Base-by-base conservation (phyloP, 2,888 invertebrate genomes). In the Dynastes grantii region DNA sequence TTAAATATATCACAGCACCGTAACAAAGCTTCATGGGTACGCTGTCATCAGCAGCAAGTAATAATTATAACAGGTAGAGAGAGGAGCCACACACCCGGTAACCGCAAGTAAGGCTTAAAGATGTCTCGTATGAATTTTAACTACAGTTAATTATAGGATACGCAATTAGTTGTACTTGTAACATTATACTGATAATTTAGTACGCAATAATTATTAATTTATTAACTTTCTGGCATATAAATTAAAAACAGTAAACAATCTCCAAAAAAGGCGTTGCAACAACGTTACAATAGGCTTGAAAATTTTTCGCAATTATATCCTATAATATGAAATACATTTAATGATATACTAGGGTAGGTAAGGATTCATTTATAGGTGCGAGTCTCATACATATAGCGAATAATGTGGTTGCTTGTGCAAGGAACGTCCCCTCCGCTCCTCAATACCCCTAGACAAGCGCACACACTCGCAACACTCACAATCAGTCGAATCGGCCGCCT, bases 171-270 rank as follows among this genome's bases (percentile, higher is more conserved):
- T 53, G 58, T 37, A 71, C 70, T 53, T 51, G 71, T 32, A 71
- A 55, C 64, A 22, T 51, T 64, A 71, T 64, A 78, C 45, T 63
- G 64, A 78, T 78, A 71, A 71, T 78, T 78, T 78, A 78, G n/a
- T 64, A 51, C 61, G 53, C 70, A 63, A 49, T 78, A 78, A 78
- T 78, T 78, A 78, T 64, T 51, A 71, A 71, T 51, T 51, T 64
- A 45, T n/a, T 29, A 63, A 63, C 49, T 58, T 73, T 70, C 71
- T 63, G 37, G 53, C 49, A 40, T 71, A 63, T 51, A 78, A 78
- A 71, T 78, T 78, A 73, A 78, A 78, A 78, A 73, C 70, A 22
- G 71, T 78, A 78, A 78, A 71, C 71, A 71, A 78, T 78, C 77
- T 71, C 63, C 63, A 64, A 71, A 71, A 27, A 64, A 78, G 73